Conservation (phyloP, 2,888 invertebrate species). For the Tortrix viridana region DNA sequence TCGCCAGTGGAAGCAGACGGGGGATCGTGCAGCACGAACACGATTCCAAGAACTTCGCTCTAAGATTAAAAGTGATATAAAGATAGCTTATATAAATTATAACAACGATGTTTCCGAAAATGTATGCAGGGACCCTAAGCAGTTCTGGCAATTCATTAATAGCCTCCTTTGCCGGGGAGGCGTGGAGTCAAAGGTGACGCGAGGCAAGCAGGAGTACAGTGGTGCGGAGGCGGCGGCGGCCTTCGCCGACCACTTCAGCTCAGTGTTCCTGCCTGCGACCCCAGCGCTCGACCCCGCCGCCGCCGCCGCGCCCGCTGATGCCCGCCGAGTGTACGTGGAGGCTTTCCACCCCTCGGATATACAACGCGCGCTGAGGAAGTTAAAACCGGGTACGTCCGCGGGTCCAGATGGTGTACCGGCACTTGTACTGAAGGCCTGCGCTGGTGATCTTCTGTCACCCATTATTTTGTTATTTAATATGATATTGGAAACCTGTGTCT, state of each 20-base stretch:
- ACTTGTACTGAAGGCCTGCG: background rate
- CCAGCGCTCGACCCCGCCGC: background rate
- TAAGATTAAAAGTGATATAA: conserved; percentile 2
- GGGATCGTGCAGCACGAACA: background rate
- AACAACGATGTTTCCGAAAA: background rate
- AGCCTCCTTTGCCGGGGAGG: background rate
- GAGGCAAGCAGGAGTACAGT: background rate
- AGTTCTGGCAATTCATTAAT: conserved; percentile 4
- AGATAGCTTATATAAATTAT: background rate
- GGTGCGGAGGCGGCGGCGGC: background rate
- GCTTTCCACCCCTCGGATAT: background rate
- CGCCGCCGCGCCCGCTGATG: background rate
- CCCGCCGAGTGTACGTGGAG: background rate
- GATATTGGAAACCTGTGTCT: background rate
- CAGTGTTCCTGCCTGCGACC: background rate
- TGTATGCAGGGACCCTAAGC: background rate
- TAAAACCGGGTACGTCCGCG: background rate
- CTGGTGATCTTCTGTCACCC: background rate
- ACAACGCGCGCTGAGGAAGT: background rate
- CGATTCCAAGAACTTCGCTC: background rate
- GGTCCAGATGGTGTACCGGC: conserved; percentile 5
- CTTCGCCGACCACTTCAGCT: background rate
- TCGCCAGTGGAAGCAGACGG: background rate
- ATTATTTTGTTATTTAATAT: background rate
- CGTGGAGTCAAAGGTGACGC: background rate